Evolutionary conservation across 2,113 vertebrate species (phyloP).

Genomic region (Chaenocephalus aceratus): DNA sequence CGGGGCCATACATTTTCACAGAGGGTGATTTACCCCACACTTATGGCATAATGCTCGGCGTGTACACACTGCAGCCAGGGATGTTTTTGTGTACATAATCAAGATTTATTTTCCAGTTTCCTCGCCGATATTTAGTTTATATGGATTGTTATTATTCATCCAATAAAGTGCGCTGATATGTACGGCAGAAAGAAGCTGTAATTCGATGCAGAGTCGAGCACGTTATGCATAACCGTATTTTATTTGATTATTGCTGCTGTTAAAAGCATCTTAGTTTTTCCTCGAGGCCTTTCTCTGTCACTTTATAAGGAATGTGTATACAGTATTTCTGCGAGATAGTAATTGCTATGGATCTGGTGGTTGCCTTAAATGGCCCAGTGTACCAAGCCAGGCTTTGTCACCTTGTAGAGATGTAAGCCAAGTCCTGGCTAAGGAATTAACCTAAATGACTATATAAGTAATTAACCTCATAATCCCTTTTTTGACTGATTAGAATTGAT

Average conservation of each 20-base stretch:
- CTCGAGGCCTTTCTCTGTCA: constrained; percentile 64
- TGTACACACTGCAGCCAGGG: constrained; percentile 43
- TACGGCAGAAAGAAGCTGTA: constrained; percentile 66
- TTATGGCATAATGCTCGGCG: constrained; percentile 67
- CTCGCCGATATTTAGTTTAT: constrained; percentile 76
- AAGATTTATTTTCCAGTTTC: constrained; percentile 75
- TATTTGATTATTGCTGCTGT: constrained; percentile 81
- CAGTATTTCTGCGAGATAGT: constrained; percentile 65
- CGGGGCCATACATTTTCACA: constrained; percentile 65
- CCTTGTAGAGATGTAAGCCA: constrained; percentile 68
- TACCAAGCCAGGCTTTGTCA: constrained; percentile 57
- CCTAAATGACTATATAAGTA: constrained; percentile 74
- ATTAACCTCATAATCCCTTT: constrained; percentile 80
- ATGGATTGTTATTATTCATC: constrained; percentile 78
- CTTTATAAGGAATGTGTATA: constrained; percentile 69
- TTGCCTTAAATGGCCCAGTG: constrained; percentile 60
- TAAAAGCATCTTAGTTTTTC: constrained; percentile 84
- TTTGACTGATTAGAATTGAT: constrained; percentile 79
- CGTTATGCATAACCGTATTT: constrained; percentile 79
- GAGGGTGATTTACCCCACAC: constrained; percentile 79
- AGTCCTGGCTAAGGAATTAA: constrained; percentile 64
- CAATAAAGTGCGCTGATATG: constrained; percentile 72
- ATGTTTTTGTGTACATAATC: constrained; percentile 68
- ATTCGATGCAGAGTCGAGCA: constrained; percentile 70
- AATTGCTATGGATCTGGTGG: constrained; percentile 57